These are phyloP conservation scores for Lysiphlebus fabarum DNA, from an alignment of 1,140 invertebrate species.

Conservation along the genomic window DNA sequence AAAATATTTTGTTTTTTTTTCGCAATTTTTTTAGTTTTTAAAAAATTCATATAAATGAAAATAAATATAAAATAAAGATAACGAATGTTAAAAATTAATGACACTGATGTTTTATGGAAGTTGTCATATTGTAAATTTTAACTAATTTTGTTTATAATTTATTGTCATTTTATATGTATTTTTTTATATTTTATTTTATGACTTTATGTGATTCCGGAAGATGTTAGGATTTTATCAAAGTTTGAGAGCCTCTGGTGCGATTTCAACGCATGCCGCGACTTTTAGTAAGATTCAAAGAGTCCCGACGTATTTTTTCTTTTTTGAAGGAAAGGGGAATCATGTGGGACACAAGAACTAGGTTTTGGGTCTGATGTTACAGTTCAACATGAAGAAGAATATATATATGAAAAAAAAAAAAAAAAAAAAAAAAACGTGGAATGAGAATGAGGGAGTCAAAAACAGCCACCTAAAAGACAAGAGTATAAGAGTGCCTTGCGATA, in stretches of 20 bases:
- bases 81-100: background rate
- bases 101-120: slow-evolving; percentile 3
- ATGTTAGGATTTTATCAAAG: slow-evolving; percentile 1
- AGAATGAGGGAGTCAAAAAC: background rate
- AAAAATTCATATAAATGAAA: background rate
- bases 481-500: slow-evolving; percentile 9
- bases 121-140: slow-evolving; percentile 1
- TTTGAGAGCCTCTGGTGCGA: slow-evolving; percentile 11
- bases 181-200: no score
- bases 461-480: slow-evolving; percentile 15
- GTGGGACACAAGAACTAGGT: no score
- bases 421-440: background rate
- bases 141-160: slow-evolving; percentile 7
- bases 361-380: no score
- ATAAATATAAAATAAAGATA: background rate
- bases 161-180: no score
- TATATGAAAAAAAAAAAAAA: no score
- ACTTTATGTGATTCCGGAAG: background rate
- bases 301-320: background rate
- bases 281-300: slow-evolving; percentile 8
- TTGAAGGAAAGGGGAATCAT: no score
- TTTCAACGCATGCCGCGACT: slow-evolving; percentile 11
- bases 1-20: no score
- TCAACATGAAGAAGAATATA: no score
- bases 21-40: no score